These are phyloP conservation scores for Ectropis crepuscularia DNA, from an alignment of 2,888 invertebrate species.

Conservation along the genomic window DNA sequence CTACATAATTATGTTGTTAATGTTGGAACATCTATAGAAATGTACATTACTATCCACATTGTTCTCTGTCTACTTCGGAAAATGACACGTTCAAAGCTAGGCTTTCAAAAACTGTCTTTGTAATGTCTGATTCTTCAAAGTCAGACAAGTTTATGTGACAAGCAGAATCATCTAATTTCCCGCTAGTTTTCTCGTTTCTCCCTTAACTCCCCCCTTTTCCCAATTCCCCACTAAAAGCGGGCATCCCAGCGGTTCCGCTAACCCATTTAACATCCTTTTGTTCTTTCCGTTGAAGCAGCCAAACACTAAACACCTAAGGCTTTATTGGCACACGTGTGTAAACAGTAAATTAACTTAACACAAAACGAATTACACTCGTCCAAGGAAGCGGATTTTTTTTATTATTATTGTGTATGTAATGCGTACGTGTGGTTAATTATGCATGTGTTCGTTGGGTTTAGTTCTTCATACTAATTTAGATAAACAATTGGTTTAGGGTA, in stretches of 20 bases:
- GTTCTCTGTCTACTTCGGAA: too few relatives aligned
- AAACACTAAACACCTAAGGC: slow-evolving; percentile 30
- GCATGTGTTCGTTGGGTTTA: too few relatives aligned
- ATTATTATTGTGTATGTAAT: too few relatives aligned
- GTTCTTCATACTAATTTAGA: too few relatives aligned
- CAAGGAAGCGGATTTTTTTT: not conserved
- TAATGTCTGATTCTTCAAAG: not conserved
- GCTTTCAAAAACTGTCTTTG: not conserved
- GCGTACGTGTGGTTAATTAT: too few relatives aligned
- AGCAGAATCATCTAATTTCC: slow-evolving; percentile 14
- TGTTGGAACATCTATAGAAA: too few relatives aligned
- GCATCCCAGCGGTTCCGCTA: slow-evolving; percentile 13
- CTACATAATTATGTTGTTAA: too few relatives aligned
- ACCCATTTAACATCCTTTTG: slow-evolving; percentile 33
- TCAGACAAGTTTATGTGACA: slow-evolving; percentile 6
- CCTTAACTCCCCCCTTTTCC: not conserved
- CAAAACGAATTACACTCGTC: not conserved
- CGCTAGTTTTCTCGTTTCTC: slow-evolving; percentile 4
- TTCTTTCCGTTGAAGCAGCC: slow-evolving; percentile 20
- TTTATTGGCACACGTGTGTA: slow-evolving; percentile 7
- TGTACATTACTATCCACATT: too few relatives aligned
- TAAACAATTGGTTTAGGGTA: too few relatives aligned
- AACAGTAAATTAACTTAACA: slow-evolving; percentile 18
- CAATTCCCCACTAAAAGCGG: slow-evolving; percentile 14
- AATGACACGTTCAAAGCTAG: too few relatives aligned